Conservation (phyloP, 2,888 invertebrate species). For the Cetonia aurata region DNA sequence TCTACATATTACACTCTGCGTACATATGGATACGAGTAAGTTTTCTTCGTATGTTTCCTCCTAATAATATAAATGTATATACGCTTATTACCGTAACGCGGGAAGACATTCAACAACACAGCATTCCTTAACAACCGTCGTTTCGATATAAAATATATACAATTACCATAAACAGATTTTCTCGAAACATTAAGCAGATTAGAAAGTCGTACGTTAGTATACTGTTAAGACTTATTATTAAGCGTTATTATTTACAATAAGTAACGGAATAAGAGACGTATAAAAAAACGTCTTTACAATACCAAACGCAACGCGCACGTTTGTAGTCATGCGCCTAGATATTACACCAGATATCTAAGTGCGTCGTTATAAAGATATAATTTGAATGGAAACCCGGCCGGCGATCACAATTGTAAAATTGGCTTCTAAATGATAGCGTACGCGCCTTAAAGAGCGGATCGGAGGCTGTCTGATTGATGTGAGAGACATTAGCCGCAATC, state of each 20-base stretch:
- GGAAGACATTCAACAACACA: slow-evolving; percentile 15
- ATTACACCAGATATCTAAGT: too few species aligned
- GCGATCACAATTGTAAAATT: background rate
- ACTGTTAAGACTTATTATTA: slow-evolving; percentile 23
- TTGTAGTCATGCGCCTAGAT: background rate
- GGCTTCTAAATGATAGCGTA: slow-evolving; percentile 22
- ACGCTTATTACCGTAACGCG: slow-evolving; percentile 12
- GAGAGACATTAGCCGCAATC: too few species aligned
- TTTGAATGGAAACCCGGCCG: slow-evolving; percentile 11
- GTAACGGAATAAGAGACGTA: slow-evolving; percentile 8
- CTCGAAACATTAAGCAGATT: slow-evolving; percentile 29
- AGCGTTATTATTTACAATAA: slow-evolving; percentile 32
- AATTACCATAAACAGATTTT: slow-evolving; percentile 35
- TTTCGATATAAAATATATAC: slow-evolving; percentile 29
- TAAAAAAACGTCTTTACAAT: slow-evolving; percentile 12
- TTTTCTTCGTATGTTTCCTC: slow-evolving; percentile 9
- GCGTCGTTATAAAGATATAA: background rate
- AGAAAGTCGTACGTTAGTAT: slow-evolving; percentile 29
- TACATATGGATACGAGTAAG: too few species aligned
- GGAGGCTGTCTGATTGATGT: too few species aligned
- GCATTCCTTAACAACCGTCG: slow-evolving; percentile 10
- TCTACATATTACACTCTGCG: too few species aligned
- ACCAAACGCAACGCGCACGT: slow-evolving; percentile 6
- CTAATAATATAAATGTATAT: slow-evolving; percentile 18
- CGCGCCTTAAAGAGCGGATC: too few species aligned